These are phyloP conservation scores for Dascillus cervinus DNA, from an alignment of 2,888 invertebrate genomes.

Conservation along the genomic window DNA sequence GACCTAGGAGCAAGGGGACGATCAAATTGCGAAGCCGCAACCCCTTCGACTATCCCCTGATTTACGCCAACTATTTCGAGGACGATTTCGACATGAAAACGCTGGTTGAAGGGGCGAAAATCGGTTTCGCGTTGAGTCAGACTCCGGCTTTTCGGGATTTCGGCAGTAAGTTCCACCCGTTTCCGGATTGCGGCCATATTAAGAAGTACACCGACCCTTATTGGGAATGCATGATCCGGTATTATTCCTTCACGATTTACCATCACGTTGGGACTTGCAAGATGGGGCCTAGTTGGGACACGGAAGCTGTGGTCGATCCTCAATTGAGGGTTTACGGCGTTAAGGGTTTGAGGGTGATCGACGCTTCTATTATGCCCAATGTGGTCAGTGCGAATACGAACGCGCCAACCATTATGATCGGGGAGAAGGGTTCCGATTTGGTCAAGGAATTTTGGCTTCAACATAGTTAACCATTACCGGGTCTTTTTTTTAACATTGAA, in stretches of 20 bases:
- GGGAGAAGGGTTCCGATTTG: slow-evolving; percentile 82
- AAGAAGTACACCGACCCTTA: slow-evolving; percentile 64
- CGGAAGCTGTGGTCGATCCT: slow-evolving; percentile 74
- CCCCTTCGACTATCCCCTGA: slow-evolving; percentile 81
- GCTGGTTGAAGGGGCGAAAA: slow-evolving; percentile 78
- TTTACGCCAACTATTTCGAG: slow-evolving; percentile 85
- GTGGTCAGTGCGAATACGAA: slow-evolving; percentile 81
- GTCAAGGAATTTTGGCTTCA: slow-evolving; percentile 81
- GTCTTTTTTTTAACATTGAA: no score
- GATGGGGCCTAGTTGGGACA: slow-evolving; percentile 85
- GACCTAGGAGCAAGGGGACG: slow-evolving; percentile 77
- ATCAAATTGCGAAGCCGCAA: slow-evolving; percentile 75
- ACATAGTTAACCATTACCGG: no score
- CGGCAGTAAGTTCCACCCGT: slow-evolving; percentile 65
- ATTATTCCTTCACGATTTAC: slow-evolving; percentile 77
- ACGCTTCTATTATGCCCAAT: slow-evolving; percentile 82
- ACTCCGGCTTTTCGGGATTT: slow-evolving; percentile 69
- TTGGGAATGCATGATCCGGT: slow-evolving; percentile 82
- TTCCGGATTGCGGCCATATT: slow-evolving; percentile 68
- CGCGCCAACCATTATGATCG: slow-evolving; percentile 83
- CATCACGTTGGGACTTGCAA: slow-evolving; percentile 83
- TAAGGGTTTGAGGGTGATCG: slow-evolving; percentile 70
- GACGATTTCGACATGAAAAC: slow-evolving; percentile 74
- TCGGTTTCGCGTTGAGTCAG: slow-evolving; percentile 70
- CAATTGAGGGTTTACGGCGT: slow-evolving; percentile 73